Base-by-base conservation (phyloP, 2,888 invertebrate species). In the Drosophila fulvimacula region DNA sequence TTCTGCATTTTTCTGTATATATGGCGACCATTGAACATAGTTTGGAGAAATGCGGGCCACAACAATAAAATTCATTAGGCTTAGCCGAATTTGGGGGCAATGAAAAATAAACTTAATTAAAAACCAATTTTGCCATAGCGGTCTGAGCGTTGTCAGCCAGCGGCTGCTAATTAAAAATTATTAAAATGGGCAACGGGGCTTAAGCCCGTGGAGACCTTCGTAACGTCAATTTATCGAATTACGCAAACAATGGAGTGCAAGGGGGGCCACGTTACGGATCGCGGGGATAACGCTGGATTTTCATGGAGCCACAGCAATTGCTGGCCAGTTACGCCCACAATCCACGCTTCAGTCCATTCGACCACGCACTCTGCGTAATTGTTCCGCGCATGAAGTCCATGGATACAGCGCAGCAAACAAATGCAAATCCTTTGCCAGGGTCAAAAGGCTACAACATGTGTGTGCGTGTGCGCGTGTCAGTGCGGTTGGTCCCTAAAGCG, bases 131-230 rank as follows among this genome's bases (percentile, higher is more conserved):
- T 1, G 42, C n/a, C 24, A 27, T 42, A 51, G 58, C 44, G 62
- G 24, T 30, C 53, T 17, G 51, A 39, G 48, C 44, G 55, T 42
- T 69, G 63, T 52, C 64, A 46, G 68, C 56, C 59, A 30, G 72
- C 55, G 65, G 67, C 60, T 61, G 87, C 84, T 81, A 87, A 78
- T 82, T 79, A 78, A 81, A 87, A 81, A 87, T 79, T 87, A 84
- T 77, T 72, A 83, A 82, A 83, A 78, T 69, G 59, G 56, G 60
- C 72, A 66, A 62, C 56, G 51, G 60, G 58, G 71, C 66, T 44
- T 57, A 60, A 69, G 53, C 69, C 81, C 69, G 10, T 52, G 53
- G 27, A 49, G 64, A 59, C 57, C 55, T 32, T 30, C 44, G 63
- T 34, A 58, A 64, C 67, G 66, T 67, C 82, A 82, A 88, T 77